phyloP scores from a whole-genome alignment of 2,797 vertebrate genomes.

The Alcedo quadribrachys region DNA sequence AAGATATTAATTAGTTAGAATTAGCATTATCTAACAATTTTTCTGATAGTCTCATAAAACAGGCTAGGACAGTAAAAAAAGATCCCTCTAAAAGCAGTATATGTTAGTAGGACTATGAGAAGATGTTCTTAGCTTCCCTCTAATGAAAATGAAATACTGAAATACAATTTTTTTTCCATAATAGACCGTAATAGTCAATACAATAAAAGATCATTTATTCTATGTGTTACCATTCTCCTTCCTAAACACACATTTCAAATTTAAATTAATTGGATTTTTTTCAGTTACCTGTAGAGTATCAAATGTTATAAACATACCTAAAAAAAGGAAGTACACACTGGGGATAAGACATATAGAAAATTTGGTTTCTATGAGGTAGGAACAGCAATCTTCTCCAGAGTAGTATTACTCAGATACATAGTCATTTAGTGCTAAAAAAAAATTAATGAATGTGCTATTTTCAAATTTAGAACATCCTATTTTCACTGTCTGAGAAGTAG shows the following conservation, averaged over 20 bases:
- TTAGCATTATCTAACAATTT: neutral
- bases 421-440: neutral
- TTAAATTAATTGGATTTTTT: neutral
- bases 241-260: neutral
- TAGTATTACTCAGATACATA: neutral
- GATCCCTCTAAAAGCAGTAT: neutral
- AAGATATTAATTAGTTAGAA: neutral
- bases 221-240: neutral
- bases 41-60: neutral
- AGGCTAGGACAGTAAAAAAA: neutral
- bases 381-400: neutral
- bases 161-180: neutral
- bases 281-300: neutral
- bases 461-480: neutral
- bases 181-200: neutral
- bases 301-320: neutral
- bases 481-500: neutral
- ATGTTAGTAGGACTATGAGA: neutral
- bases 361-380: neutral
- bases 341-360: neutral
- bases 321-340: neutral
- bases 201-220: neutral
- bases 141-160: neutral
- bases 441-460: neutral
- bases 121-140: neutral